Percentiles rank a stretch among this genome's conserved stretches.
These are phyloP conservation scores for Pasiphila rectangulata DNA, from an alignment of 2,888 invertebrate species.

Conservation along the genomic window DNA sequence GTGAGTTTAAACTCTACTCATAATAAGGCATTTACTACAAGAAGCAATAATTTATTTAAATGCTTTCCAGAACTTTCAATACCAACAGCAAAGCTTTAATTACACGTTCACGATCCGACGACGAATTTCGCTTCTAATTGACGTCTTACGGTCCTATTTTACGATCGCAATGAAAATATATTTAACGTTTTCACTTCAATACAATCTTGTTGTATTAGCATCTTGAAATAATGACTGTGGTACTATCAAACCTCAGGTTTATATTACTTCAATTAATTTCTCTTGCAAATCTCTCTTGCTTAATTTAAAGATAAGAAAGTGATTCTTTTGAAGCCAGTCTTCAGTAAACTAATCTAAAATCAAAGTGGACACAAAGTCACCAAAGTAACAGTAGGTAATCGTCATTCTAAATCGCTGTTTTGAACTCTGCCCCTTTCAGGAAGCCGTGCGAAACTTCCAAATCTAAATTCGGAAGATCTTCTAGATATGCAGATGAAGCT, in stretches of 20 bases:
- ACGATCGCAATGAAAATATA: slow-evolving; percentile 45
- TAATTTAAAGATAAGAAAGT: not conserved
- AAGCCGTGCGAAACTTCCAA: slow-evolving; percentile 33
- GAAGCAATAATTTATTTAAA: slow-evolving; percentile 19
- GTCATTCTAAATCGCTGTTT: slow-evolving; percentile 18
- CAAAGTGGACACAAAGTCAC: slow-evolving; percentile 10
- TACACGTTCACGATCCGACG: slow-evolving; percentile 54
- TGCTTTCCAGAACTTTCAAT: slow-evolving; percentile 44
- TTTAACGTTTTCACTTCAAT: slow-evolving; percentile 7
- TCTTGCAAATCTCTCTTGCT: no score
- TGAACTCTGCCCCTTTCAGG: slow-evolving; percentile 23
- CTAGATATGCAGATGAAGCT: slow-evolving; percentile 69
- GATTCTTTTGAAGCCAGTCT: no score
- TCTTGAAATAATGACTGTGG: slow-evolving; percentile 4
- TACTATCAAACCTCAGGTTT: not conserved
- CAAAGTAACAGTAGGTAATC: slow-evolving; percentile 14
- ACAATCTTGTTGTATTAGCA: slow-evolving; percentile 4
- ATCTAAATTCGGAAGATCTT: slow-evolving; percentile 43
- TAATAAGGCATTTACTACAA: not conserved
- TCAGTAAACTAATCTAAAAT: slow-evolving; percentile 1
- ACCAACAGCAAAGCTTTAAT: slow-evolving; percentile 49
- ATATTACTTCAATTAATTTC: no score
- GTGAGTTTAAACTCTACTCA: not conserved
- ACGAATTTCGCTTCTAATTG: slow-evolving; percentile 55
- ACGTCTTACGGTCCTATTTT: slow-evolving; percentile 55